A percentile compares a stretch with the other conserved stretches of the same genome.
Conservation (phyloP, 2,113 vertebrate genomes). For the Ochotona curzoniae region DNA sequence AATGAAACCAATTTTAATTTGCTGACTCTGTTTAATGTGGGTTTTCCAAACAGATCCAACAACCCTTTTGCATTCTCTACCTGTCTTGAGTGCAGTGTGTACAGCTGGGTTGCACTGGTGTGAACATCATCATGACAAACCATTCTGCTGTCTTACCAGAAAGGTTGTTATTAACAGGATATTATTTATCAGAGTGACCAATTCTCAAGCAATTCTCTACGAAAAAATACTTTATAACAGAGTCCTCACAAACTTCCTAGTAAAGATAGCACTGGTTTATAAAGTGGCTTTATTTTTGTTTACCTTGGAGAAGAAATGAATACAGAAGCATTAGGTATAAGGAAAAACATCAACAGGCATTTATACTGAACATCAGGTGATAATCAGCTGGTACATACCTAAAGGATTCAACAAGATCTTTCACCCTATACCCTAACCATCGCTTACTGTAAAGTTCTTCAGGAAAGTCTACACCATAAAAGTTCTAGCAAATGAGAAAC, state of each 20-base stretch:
- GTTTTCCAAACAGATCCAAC: constrained; percentile 25
- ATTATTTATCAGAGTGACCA: constrained; percentile 26
- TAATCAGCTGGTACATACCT: neutral
- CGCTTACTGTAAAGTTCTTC: neutral
- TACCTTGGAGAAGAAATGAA: constrained; percentile 29
- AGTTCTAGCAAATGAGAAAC: constrained; percentile 22
- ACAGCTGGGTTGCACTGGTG: constrained; percentile 1
- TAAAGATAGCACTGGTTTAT: constrained; percentile 40
- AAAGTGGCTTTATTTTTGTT: constrained; percentile 19
- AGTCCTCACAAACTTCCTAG: neutral
- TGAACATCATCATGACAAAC: neutral
- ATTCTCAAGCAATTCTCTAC: constrained; percentile 49
- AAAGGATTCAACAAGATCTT: constrained; percentile 1
- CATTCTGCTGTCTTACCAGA: constrained; percentile 15
- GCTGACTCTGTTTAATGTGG: constrained; percentile 33
- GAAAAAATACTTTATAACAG: constrained; percentile 25
- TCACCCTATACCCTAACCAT: neutral
- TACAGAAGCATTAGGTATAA: constrained; percentile 31
- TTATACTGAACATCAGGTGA: neutral
- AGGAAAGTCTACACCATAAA: neutral
- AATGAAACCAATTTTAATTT: constrained; percentile 49
- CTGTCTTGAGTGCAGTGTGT: constrained; percentile 14
- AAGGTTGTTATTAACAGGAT: constrained; percentile 6
- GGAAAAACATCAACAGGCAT: neutral
- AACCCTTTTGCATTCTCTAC: neutral